These are phyloP conservation scores for Ancistrus triradiatus DNA, from an alignment of 2,113 vertebrate species.

Conservation along the genomic window DNA sequence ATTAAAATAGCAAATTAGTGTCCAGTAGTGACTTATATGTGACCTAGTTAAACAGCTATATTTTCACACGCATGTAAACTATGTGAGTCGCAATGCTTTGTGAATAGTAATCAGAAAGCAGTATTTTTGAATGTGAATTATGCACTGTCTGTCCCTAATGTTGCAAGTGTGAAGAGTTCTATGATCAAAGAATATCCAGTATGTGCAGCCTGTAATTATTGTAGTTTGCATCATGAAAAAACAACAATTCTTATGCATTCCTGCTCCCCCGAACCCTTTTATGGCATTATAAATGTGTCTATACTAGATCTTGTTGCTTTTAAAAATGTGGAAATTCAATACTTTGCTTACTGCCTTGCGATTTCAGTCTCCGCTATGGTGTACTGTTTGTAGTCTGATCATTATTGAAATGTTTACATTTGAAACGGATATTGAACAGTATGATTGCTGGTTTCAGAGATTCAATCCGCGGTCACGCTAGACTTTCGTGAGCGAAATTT, in stretches of 20 bases:
- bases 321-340: neutral
- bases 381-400: neutral
- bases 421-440: too few relatives aligned
- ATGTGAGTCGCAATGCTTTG: neutral
- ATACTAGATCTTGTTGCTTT: neutral
- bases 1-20: too few relatives aligned
- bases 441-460: too few relatives aligned
- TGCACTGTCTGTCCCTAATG: constrained; percentile 15
- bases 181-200: constrained; percentile 4
- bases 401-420: too few relatives aligned
- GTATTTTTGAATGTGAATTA: constrained; percentile 39
- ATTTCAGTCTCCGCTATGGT: neutral
- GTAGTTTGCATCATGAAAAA: neutral
- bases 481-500: too few relatives aligned
- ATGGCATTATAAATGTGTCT: neutral
- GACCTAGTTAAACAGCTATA: constrained; percentile 9
- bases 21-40: too few relatives aligned
- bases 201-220: neutral
- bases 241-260: too few relatives aligned
- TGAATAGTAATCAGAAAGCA: constrained; percentile 22
- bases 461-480: too few relatives aligned
- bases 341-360: too few relatives aligned
- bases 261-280: too few relatives aligned
- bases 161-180: constrained; percentile 8
- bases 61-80: constrained; percentile 17